phyloP scores from a whole-genome alignment of 2,888 invertebrate species.

The Andrena dorsata region DNA sequence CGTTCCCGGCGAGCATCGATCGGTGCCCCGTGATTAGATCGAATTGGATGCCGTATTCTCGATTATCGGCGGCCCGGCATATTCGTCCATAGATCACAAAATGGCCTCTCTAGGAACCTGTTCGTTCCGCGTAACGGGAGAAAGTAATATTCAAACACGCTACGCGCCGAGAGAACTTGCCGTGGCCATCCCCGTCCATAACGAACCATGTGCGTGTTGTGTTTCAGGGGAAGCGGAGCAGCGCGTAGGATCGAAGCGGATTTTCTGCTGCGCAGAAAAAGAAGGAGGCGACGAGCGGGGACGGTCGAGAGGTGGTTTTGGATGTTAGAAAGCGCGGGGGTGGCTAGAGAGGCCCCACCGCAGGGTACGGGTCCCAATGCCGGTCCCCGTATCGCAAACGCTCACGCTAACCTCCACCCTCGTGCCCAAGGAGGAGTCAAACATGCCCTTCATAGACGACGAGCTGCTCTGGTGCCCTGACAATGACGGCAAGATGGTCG shows the following conservation, averaged over 20 bases:
- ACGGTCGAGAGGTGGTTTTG: constrained; percentile 79
- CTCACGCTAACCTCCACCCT: constrained; percentile 84
- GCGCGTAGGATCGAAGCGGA: constrained; percentile 23
- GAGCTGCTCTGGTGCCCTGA: constrained; percentile 97
- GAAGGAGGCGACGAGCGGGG: constrained; percentile 64
- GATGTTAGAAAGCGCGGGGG: constrained; percentile 84
- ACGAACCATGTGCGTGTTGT: not conserved
- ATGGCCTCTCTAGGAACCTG: not conserved
- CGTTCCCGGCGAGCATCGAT: not conserved
- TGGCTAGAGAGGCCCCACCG: constrained; percentile 85
- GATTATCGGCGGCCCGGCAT: not conserved
- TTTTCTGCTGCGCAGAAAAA: constrained; percentile 48
- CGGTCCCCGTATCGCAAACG: constrained; percentile 85
- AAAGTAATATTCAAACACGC: constrained; percentile 49
- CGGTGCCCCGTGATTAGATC: constrained; percentile 15
- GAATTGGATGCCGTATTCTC: constrained; percentile 16
- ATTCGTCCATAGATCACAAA: not conserved
- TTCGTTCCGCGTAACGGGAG: constrained; percentile 36
- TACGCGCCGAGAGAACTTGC: not conserved
- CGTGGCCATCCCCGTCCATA: not conserved
- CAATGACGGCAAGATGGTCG: constrained; percentile 97
- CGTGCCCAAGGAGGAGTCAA: constrained; percentile 85
- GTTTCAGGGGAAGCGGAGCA: constrained; percentile 55
- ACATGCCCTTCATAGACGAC: constrained; percentile 98
- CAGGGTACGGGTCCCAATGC: constrained; percentile 84